A percentile compares a stretch with the other conserved stretches of the same genome.
phyloP scores from a whole-genome alignment of 2,888 invertebrate genomes.

The Omphaloscelis lunosa region DNA sequence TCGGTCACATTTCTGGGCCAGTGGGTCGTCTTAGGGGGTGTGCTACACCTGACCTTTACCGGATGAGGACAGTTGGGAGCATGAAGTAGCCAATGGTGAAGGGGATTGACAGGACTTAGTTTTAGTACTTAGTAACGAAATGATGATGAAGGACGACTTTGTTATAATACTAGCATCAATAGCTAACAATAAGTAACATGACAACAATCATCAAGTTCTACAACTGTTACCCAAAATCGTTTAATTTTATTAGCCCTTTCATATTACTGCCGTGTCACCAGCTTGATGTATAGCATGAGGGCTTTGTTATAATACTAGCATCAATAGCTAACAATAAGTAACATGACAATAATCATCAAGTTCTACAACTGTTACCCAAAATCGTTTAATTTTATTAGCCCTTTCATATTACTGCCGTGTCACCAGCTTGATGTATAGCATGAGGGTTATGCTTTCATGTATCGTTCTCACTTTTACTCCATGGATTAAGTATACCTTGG shows the following conservation, averaged over 20 bases:
- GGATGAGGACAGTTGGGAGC: not conserved
- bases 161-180: not conserved
- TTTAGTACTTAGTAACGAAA: not conserved
- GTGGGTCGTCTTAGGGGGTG: too few species aligned
- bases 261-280: conserved; percentile 15
- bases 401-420: conserved; percentile 7
- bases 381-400: conserved; percentile 22
- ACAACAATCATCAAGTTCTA: not conserved
- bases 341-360: too few species aligned
- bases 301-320: too few species aligned
- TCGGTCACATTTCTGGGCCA: not conserved
- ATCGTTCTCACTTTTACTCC: not conserved
- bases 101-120: not conserved
- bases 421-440: conserved; percentile 40
- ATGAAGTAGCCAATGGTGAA: not conserved
- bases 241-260: conserved; percentile 20
- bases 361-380: not conserved
- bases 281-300: conserved; percentile 39
- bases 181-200: not conserved
- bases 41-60: not conserved
- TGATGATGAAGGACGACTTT: not conserved
- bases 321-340: too few species aligned
- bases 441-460: conserved; percentile 22
- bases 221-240: not conserved
- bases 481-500: conserved; percentile 22